Base-by-base conservation (phyloP, 2,797 vertebrate genomes). In the Paramormyrops hopkinsi region DNA sequence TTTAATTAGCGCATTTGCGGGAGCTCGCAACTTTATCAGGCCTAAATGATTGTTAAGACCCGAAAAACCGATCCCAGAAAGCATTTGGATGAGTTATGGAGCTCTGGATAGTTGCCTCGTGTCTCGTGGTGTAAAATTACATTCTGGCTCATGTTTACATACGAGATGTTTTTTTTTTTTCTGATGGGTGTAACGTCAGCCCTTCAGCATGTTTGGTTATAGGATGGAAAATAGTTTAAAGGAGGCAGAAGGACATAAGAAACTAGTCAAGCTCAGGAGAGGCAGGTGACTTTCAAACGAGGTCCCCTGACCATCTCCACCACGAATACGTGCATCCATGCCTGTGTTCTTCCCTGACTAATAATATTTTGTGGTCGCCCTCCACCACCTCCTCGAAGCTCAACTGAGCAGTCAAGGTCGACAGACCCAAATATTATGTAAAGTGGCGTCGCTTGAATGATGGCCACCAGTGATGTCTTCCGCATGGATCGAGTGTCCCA, bases 391-490 rank as follows among this genome's bases (percentile, higher is more conserved):
- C 22, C 41, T 69, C n/a, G 0, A 48, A 29, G 56, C 87, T 56
- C 59, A 25, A 25, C 25, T 19, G 41, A 65, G 41, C 56, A 41
- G 2, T 65, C 88, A 62, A 91, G 84, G 88, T 89, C 62, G 88
- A 88, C 76, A 48, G 84, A 94, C 92, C 93, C 94, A 94, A 94
- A 94, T 90, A 46, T 90, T 86, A 95, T 95, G 94, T 93, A 95
- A 94, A 95, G 91, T 48, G 62, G 89, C 89, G 86, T 84, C 89
- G 83, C 37, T 37, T 90, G 89, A 89, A 69, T 90, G 85, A 91
- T 91, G 91, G 91, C 89, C 82, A 41, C 90, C 91, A 51, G 41
- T 29, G 46, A 46, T 54, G 84, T 29, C 48, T 33, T 17, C 25
- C 48, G 2, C 48, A 2, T 14, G 25, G 84, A 51, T 54, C 4